A percentile compares a stretch with the other conserved stretches of the same genome.
Conservation (phyloP, 1,140 invertebrate species). For the Ostrea edulis region DNA sequence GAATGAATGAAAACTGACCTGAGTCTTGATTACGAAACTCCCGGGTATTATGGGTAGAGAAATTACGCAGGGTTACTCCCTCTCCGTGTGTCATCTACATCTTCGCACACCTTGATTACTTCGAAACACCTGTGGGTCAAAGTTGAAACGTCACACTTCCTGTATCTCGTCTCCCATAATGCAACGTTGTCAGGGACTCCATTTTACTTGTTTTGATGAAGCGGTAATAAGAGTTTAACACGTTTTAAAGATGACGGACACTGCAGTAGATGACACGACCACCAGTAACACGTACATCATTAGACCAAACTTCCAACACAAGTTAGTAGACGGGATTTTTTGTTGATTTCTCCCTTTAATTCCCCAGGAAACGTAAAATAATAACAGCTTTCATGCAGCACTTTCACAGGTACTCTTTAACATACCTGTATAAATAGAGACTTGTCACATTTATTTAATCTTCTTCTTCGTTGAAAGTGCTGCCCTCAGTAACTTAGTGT, state of each 20-base stretch:
- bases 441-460: no score
- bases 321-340: slow-evolving; percentile 60
- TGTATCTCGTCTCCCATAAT: slow-evolving; percentile 45
- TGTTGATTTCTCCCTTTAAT: not conserved
- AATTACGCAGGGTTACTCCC: not conserved
- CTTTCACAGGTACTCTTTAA: no score
- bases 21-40: not conserved
- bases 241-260: slow-evolving; percentile 52
- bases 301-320: slow-evolving; percentile 72
- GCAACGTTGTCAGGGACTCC: slow-evolving; percentile 59
- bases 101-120: slow-evolving; percentile 17
- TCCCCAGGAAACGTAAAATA: no score
- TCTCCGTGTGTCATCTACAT: not conserved
- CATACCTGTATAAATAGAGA: no score
- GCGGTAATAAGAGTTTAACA: not conserved
- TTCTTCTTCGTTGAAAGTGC: no score
- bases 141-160: slow-evolving; percentile 49
- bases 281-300: slow-evolving; percentile 72
- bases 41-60: not conserved
- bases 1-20: slow-evolving; percentile 25
- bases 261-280: slow-evolving; percentile 55
- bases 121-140: slow-evolving; percentile 46
- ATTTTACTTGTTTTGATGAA: slow-evolving; percentile 57
- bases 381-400: no score
- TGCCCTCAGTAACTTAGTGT: no score